These are phyloP conservation scores for Thalassarche chlororhynchos DNA, from an alignment of 2,113 vertebrate species.

Conservation along the genomic window DNA sequence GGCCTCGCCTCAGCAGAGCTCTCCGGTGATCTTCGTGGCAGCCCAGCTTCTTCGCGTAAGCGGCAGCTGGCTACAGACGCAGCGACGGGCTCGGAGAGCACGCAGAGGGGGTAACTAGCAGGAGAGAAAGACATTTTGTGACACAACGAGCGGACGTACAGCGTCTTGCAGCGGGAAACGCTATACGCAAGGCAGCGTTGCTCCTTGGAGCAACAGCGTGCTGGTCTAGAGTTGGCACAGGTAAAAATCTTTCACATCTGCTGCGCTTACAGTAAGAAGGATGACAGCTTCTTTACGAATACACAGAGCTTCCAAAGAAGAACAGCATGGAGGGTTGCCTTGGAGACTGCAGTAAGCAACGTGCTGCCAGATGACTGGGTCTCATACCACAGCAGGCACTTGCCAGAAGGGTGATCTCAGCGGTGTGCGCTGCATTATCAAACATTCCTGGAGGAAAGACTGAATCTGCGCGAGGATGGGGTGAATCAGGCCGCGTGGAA, in stretches of 20 bases:
- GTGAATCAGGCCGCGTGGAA: background rate
- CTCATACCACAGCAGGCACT: background rate
- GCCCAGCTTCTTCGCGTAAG: too few species aligned
- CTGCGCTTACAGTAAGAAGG: background rate
- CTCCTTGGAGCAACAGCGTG: background rate
- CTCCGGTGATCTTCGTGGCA: background rate
- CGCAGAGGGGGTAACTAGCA: background rate
- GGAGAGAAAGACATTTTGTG: background rate
- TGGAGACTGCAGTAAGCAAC: background rate
- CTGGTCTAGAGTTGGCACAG: background rate
- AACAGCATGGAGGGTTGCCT: background rate
- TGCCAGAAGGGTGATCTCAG: slow-evolving; percentile 48
- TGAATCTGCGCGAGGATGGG: background rate
- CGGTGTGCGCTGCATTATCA: background rate
- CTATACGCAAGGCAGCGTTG: rapidly evolving
- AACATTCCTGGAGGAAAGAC: background rate
- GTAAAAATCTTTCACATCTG: background rate
- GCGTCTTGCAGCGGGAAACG: background rate
- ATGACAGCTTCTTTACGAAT: background rate
- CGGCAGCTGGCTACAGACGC: background rate
- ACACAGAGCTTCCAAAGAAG: background rate
- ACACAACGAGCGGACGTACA: rapidly evolving
- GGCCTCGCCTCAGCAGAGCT: background rate
- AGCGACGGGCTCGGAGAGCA: background rate
- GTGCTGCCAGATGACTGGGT: background rate